Conservation (phyloP, 2,888 invertebrate genomes). For the Entomobrya proxima region DNA sequence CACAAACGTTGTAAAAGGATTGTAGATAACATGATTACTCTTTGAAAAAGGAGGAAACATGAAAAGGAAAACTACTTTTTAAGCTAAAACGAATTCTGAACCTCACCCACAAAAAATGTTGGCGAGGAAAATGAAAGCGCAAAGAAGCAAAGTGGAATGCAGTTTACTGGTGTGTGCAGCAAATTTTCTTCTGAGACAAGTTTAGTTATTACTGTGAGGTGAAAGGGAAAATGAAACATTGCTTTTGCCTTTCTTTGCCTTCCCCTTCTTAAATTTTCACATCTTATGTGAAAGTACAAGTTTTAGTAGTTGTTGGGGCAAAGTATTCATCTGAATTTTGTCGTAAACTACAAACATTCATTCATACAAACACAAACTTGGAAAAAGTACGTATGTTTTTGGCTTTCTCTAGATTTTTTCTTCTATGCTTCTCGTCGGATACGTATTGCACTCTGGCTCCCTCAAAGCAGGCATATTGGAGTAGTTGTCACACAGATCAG, state of each 20-base stretch:
- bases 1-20: too few relatives aligned
- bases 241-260: constrained; percentile 16
- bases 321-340: constrained; percentile 29
- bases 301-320: background rate
- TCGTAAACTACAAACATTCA: constrained; percentile 41
- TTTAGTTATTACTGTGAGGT: background rate
- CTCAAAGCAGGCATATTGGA: too few relatives aligned
- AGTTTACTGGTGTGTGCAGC: too few relatives aligned
- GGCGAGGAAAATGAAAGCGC: background rate
- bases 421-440: background rate
- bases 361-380: background rate
- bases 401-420: constrained; percentile 37
- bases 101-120: too few relatives aligned
- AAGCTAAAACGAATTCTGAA: too few relatives aligned
- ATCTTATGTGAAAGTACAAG: constrained; percentile 15
- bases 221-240: constrained; percentile 46
- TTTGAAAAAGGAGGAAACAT: too few relatives aligned
- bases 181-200: background rate
- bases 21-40: too few relatives aligned
- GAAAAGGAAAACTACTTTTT: too few relatives aligned
- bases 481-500: constrained; percentile 12
- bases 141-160: background rate
- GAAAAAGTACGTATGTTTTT: constrained; percentile 1
- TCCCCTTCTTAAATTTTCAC: background rate
- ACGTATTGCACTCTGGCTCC: constrained; percentile 7